Percentiles rank a stretch among this genome's conserved stretches.
These are phyloP conservation scores for Myocastor coypus DNA, from an alignment of 2,113 vertebrate species.

Conservation along the genomic window DNA sequence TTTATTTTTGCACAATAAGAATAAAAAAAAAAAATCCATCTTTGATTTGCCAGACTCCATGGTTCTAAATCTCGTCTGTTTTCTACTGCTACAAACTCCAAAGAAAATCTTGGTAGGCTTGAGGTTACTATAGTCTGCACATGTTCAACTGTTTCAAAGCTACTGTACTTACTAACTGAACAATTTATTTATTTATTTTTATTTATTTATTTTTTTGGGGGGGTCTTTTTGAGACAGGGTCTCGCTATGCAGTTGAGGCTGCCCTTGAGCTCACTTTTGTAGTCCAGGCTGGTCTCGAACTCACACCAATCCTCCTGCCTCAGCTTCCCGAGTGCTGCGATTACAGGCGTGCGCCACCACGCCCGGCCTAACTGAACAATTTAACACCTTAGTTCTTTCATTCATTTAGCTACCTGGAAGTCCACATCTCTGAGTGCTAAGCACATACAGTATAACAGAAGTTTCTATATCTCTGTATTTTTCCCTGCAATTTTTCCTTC, in stretches of 20 bases:
- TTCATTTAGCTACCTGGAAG: neutral
- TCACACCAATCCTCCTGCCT: too few relatives aligned
- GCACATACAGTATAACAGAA: neutral
- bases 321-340: too few relatives aligned
- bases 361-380: neutral
- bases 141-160: conserved; percentile 33
- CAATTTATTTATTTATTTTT: too few relatives aligned
- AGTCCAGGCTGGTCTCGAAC: too few relatives aligned
- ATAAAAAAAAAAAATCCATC: conserved; percentile 36
- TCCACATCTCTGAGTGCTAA: conserved; percentile 6
- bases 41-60: conserved; percentile 23
- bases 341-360: too few relatives aligned
- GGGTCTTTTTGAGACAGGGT: too few relatives aligned
- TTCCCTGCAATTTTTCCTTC: neutral
- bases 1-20: conserved; percentile 16
- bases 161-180: neutral
- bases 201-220: too few relatives aligned
- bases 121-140: neutral
- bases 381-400: neutral
- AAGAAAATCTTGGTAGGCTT: conserved; percentile 39
- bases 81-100: neutral
- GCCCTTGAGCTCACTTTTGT: too few relatives aligned
- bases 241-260: too few relatives aligned
- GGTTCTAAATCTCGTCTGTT: conserved; percentile 31
- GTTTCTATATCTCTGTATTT: neutral